Evolutionary conservation across 2,888 invertebrate genomes (phyloP).

Genomic region (Agrotis exclamationis): DNA sequence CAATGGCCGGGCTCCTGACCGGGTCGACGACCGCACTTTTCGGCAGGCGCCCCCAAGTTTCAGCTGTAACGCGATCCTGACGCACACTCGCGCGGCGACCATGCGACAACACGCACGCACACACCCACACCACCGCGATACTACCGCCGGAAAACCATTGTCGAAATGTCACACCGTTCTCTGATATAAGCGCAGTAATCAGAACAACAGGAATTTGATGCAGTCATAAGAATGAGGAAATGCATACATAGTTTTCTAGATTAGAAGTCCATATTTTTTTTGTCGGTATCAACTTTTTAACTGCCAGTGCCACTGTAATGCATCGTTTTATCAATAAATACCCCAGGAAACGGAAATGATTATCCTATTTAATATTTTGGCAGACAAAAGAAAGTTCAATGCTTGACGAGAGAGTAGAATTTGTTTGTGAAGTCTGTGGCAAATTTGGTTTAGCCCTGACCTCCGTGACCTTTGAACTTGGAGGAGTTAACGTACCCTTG

Average conservation of each 20-base stretch:
- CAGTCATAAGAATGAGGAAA: slow-evolving; percentile 21
- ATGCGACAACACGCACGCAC: slow-evolving; percentile 40
- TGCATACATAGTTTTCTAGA: background rate
- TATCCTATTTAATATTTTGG: slow-evolving; percentile 10
- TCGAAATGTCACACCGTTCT: slow-evolving; percentile 72
- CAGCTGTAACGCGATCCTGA: slow-evolving; percentile 90
- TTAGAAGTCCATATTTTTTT: background rate
- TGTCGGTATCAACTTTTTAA: background rate
- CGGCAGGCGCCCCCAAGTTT: slow-evolving; percentile 90
- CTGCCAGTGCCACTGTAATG: background rate
- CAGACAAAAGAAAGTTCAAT: slow-evolving; percentile 60
- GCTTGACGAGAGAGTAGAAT: slow-evolving; percentile 55
- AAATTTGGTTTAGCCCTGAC: slow-evolving; percentile 79
- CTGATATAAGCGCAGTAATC: slow-evolving; percentile 66
- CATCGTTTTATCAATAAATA: background rate
- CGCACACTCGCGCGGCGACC: slow-evolving; percentile 72
- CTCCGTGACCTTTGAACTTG: slow-evolving; percentile 89
- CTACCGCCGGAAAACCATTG: slow-evolving; percentile 72
- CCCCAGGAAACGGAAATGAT: slow-evolving; percentile 28
- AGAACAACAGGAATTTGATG: slow-evolving; percentile 42
- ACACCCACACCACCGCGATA: slow-evolving; percentile 42
- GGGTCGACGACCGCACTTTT: slow-evolving; percentile 89
- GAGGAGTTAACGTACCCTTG: slow-evolving; percentile 89
- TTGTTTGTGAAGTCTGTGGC: slow-evolving; percentile 63
- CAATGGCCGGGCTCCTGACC: slow-evolving; percentile 85